These are phyloP conservation scores for Bombus confusus DNA, from an alignment of 1,140 invertebrate genomes.

Conservation along the genomic window DNA sequence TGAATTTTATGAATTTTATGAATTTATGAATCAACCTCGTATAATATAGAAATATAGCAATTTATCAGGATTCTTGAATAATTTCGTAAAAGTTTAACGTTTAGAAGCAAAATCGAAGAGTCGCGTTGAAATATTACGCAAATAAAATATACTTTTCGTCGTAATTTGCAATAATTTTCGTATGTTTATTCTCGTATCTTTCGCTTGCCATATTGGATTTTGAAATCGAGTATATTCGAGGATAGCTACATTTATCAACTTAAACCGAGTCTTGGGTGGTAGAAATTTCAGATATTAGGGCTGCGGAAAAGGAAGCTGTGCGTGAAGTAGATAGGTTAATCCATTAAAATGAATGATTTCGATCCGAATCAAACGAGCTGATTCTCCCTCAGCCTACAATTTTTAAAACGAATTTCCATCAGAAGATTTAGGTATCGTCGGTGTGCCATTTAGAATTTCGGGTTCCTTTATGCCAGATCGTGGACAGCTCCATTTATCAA, in stretches of 20 bases:
- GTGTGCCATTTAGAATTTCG: neutral
- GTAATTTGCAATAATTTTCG: neutral
- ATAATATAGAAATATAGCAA: neutral
- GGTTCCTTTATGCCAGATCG: neutral
- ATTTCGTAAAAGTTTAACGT: neutral
- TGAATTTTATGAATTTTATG: too few species aligned
- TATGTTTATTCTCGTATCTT: neutral
- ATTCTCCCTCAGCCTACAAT: neutral
- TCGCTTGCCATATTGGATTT: neutral
- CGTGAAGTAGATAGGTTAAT: neutral
- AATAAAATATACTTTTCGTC: neutral
- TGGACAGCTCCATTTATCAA: constrained; percentile 15
- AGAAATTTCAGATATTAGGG: neutral
- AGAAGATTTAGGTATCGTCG: neutral
- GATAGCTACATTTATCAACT: neutral
- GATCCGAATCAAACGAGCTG: neutral
- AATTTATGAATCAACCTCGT: too few species aligned
- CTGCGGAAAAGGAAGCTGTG: neutral
- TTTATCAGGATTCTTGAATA: neutral
- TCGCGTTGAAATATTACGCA: neutral
- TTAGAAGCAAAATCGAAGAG: neutral
- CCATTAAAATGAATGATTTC: constrained; percentile 20
- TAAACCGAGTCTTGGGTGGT: too few species aligned
- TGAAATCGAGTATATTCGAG: neutral
- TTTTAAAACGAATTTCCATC: constrained; percentile 6